phyloP scores from a whole-genome alignment of 2,888 invertebrate species.

The Tiphia femorata region DNA sequence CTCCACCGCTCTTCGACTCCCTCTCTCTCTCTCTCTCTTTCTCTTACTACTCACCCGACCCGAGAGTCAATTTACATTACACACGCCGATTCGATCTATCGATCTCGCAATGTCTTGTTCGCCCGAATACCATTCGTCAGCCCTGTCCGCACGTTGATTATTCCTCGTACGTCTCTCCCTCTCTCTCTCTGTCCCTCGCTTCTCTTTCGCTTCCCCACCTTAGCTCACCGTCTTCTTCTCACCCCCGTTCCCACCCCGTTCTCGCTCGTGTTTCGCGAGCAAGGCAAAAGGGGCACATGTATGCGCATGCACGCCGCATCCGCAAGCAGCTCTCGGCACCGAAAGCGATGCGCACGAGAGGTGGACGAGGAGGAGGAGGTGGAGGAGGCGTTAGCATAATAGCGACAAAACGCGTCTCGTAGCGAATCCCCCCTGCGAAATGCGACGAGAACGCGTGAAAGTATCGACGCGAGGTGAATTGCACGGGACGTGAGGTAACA shows the following conservation, averaged over 20 bases:
- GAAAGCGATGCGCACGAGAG: too few relatives aligned
- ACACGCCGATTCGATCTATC: constrained; percentile 50
- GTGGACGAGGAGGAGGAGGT: too few relatives aligned
- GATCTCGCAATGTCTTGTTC: constrained; percentile 47
- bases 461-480: too few relatives aligned
- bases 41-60: background rate
- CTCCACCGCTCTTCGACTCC: too few relatives aligned
- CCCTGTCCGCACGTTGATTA: constrained; percentile 47
- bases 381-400: background rate
- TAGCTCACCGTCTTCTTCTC: background rate
- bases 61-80: constrained; percentile 48
- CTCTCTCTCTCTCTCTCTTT: background rate
- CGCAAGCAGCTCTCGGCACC: constrained; percentile 36
- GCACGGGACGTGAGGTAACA: too few relatives aligned
- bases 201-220: background rate
- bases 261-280: constrained; percentile 1
- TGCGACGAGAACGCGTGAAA: too few relatives aligned
- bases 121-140: constrained; percentile 47
- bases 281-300: constrained; percentile 21
- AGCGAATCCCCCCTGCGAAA: too few relatives aligned
- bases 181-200: constrained; percentile 1
- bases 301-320: constrained; percentile 33
- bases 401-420: background rate
- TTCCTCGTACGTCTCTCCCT: constrained; percentile 37
- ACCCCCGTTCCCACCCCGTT: constrained; percentile 10